Evolutionary conservation across 2,888 invertebrate genomes (phyloP), one percentile per base, ranked within the genome.

Genomic region (Meghimatium bilineatum): DNA sequence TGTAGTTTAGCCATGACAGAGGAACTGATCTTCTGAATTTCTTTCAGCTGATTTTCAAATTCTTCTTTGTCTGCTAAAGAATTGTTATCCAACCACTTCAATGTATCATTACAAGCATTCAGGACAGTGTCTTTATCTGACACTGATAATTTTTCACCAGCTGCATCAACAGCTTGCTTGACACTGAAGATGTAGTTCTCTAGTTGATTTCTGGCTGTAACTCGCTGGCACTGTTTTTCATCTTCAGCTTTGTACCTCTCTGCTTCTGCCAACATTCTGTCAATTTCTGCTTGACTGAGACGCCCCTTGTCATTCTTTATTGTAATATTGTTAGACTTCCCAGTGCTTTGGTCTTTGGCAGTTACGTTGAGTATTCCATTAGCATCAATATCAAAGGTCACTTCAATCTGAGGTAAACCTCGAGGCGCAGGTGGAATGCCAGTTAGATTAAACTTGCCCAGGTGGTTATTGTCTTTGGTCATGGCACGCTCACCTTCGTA

Each of bases 391-490:
- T 72, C 72, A 49, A 72, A 72, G 44, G 72, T 44, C 2, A 72
- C 72, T 44, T 72, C 72, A 44, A 72, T 72, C 72, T 72, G 72
- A n/a, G 72, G 72, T 29, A 72, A 29, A 29, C 72, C 72, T 2
- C 72, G 72, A 29, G 72, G 72, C 44, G 72, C 72, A 34, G 72
- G 72, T 44, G 72, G 72, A n/a, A 72, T 72, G n/a, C 72, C 72
- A 44, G 72, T 72, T 8, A 72, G 26, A 10, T 72, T 44, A 74
- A 92, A 92, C 66, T 78, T 87, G 12, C 92, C 92, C 78, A 92
- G 88, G 56, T 87, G 85, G 86, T 97, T 97, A 95, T 98, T 98
- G 93, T 98, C 97, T 93, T 96, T 97, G 90, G 98, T 98, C 97
- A 98, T 72, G n/a, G 72, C 14, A 2, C 72, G 72, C 26, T 72